phyloP scores from a whole-genome alignment of 2,113 vertebrate species.

The Azemiops feae region DNA sequence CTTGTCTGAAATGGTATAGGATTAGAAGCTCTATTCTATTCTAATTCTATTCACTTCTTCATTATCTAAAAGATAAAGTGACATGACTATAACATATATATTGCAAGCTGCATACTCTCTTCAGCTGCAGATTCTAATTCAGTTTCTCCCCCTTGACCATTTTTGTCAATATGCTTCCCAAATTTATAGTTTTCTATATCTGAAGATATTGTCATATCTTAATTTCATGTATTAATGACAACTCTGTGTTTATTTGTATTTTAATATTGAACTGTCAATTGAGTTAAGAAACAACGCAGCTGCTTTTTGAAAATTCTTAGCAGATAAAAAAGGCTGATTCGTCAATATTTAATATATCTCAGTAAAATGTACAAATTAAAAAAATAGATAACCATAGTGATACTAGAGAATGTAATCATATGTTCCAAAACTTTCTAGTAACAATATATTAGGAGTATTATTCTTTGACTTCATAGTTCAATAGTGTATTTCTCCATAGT shows the following conservation, averaged over 20 bases:
- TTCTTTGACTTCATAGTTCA: not conserved
- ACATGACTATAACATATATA: not conserved
- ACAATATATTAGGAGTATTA: not conserved
- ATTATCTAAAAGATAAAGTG: not conserved
- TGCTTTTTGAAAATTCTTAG: not conserved
- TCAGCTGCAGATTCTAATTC: not conserved
- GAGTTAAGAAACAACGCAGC: not conserved
- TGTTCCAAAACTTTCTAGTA: not conserved
- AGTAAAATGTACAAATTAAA: not conserved
- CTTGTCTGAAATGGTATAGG: too few relatives aligned
- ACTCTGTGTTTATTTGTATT: not conserved
- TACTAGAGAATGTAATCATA: not conserved
- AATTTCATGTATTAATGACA: not conserved
- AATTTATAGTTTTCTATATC: not conserved
- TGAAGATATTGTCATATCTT: not conserved
- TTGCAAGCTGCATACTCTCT: not conserved
- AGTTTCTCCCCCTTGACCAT: not conserved
- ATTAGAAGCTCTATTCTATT: too few relatives aligned
- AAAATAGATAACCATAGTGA: not conserved
- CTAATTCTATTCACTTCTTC: too few relatives aligned
- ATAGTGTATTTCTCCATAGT: too few relatives aligned
- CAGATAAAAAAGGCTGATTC: not conserved
- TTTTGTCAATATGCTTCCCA: not conserved
- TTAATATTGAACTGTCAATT: not conserved
- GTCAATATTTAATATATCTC: not conserved